These are phyloP conservation scores for Manis javanica DNA, from an alignment of 2,797 vertebrate species.

Conservation along the genomic window DNA sequence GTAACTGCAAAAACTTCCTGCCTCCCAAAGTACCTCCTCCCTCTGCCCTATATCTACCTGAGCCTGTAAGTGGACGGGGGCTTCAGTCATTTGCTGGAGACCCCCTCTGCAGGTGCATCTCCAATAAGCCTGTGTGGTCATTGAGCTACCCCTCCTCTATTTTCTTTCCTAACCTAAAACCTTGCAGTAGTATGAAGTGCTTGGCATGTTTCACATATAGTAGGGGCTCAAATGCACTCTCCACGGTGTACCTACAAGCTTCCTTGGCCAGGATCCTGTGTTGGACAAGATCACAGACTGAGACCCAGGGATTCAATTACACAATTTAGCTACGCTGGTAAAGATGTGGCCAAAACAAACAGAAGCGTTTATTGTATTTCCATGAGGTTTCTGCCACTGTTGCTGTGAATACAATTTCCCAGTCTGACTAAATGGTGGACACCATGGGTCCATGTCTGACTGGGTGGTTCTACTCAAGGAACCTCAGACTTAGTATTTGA, in stretches of 20 bases:
- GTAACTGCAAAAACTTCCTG: no score
- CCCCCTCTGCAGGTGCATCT: no score
- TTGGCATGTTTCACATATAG: background rate
- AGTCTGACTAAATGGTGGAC: background rate
- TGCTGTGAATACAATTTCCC: background rate
- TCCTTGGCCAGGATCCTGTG: background rate
- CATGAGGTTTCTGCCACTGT: background rate
- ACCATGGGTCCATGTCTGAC: background rate
- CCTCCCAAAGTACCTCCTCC: no score
- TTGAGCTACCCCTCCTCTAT: no score
- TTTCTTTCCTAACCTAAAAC: no score
- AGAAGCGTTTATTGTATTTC: background rate
- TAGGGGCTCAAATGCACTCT: background rate
- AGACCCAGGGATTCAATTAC: background rate
- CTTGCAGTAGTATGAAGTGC: background rate
- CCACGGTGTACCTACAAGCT: background rate
- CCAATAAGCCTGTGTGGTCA: no score
- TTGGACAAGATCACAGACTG: background rate
- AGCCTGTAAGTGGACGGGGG: no score
- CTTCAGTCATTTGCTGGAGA: no score
- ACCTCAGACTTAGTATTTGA: background rate
- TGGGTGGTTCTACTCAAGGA: background rate
- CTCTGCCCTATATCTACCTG: no score
- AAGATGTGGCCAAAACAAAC: background rate
- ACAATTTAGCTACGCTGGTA: background rate